Evolutionary conservation across 1,140 invertebrate genomes (phyloP).

Genomic region (Scylla paramamosain): DNA sequence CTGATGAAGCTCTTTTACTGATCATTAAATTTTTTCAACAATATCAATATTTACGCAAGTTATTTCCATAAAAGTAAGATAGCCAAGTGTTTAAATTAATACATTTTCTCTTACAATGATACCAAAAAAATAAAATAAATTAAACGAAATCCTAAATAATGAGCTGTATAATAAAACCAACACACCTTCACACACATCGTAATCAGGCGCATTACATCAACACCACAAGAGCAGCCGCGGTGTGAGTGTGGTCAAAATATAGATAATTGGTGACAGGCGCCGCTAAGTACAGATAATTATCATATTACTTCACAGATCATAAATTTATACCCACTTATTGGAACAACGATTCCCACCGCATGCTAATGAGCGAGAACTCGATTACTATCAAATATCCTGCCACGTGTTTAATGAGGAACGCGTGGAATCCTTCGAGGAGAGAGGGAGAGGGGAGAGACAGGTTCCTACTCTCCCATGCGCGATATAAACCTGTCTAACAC

Average conservation of each 20-base stretch:
- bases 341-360: background rate
- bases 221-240: background rate
- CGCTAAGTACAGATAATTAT: background rate
- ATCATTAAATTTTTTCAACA: too few relatives aligned
- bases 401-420: background rate
- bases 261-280: background rate
- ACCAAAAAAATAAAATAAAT: too few relatives aligned
- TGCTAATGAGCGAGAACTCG: background rate
- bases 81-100: too few relatives aligned
- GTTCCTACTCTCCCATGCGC: background rate
- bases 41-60: too few relatives aligned
- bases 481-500: background rate
- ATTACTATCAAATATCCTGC: background rate
- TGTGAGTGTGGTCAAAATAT: background rate
- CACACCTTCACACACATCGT: too few relatives aligned
- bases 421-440: background rate
- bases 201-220: background rate
- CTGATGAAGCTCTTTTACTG: too few relatives aligned
- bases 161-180: too few relatives aligned
- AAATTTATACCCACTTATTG: background rate
- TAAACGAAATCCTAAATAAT: too few relatives aligned
- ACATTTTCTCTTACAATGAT: too few relatives aligned
- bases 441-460: background rate
- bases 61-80: too few relatives aligned
- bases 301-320: conserved; percentile 17